phyloP scores from a whole-genome alignment of 2,113 vertebrate species.

The Callopanchax toddi region DNA sequence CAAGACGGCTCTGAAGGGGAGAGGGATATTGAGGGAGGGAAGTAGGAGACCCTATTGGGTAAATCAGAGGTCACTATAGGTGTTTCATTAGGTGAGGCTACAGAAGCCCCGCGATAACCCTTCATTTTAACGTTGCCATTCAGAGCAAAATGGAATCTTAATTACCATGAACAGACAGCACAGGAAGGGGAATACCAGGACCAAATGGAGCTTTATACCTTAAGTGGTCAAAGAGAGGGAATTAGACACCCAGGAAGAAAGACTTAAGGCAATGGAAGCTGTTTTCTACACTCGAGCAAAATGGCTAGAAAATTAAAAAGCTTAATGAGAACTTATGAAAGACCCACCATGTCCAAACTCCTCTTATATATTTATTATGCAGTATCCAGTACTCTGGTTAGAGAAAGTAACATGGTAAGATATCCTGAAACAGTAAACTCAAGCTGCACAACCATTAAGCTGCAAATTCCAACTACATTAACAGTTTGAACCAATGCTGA shows the following conservation, averaged over 20 bases:
- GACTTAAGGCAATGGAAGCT: conserved; percentile 42
- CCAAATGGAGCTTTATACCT: conserved; percentile 54
- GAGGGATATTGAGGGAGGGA: conserved; percentile 41
- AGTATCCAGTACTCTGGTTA: conserved; percentile 23
- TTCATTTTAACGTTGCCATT: conserved; percentile 75
- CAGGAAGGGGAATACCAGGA: conserved; percentile 42
- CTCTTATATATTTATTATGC: conserved; percentile 19
- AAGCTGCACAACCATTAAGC: conserved; percentile 29
- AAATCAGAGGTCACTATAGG: conserved; percentile 79
- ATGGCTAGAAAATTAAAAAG: conserved; percentile 8
- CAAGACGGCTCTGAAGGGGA: conserved; percentile 60
- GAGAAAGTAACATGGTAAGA: conserved; percentile 19
- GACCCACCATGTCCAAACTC: conserved; percentile 9
- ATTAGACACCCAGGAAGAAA: conserved; percentile 57
- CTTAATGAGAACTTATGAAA: conserved; percentile 2
- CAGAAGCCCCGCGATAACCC: conserved; percentile 73
- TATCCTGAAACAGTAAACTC: conserved; percentile 19
- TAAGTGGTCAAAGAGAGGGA: conserved; percentile 64
- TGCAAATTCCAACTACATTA: conserved; percentile 22
- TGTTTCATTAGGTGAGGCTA: conserved; percentile 70
- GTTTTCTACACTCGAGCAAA: conserved; percentile 37
- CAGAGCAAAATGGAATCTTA: conserved; percentile 76
- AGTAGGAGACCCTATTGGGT: conserved; percentile 51
- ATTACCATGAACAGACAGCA: conserved; percentile 66
- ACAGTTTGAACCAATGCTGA: conserved; percentile 28